Conservation (phyloP, 2,113 vertebrate species). For the Chauna torquata region DNA sequence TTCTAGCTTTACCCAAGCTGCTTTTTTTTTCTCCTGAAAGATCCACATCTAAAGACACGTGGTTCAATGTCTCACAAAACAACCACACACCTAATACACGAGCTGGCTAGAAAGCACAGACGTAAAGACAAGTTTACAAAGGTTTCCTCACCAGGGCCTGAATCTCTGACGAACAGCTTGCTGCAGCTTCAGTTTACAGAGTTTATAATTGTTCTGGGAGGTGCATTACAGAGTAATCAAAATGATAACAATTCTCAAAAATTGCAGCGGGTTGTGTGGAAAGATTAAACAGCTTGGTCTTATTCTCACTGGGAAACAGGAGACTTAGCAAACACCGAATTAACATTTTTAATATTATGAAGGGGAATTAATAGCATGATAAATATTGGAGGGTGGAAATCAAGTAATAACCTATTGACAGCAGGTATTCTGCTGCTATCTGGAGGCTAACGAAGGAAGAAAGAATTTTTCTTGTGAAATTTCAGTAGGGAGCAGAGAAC, state of each 20-base stretch:
- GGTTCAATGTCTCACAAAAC: not conserved
- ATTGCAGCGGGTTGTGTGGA: not conserved
- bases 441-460: conserved; percentile 19
- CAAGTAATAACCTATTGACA: not conserved
- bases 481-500: not conserved
- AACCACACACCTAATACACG: rapidly evolving
- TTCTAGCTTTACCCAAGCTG: not conserved
- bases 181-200: conserved; percentile 15
- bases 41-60: rapidly evolving
- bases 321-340: conserved; percentile 60
- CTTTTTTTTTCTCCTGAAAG: not conserved
- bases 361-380: conserved; percentile 59
- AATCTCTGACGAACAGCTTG: not conserved
- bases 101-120: not conserved
- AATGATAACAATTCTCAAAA: conserved; percentile 64
- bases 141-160: not conserved
- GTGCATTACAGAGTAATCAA: conserved; percentile 55
- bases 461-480: not conserved
- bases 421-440: conserved; percentile 53
- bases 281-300: conserved; percentile 69
- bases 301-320: conserved; percentile 25
- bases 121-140: not conserved
- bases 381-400: not conserved
- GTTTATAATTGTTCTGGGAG: conserved; percentile 66
- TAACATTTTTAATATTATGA: conserved; percentile 71